Percentiles rank a stretch among this genome's conserved stretches.
Conservation (phyloP, 2,797 vertebrate species). For the Chromis chromis region DNA sequence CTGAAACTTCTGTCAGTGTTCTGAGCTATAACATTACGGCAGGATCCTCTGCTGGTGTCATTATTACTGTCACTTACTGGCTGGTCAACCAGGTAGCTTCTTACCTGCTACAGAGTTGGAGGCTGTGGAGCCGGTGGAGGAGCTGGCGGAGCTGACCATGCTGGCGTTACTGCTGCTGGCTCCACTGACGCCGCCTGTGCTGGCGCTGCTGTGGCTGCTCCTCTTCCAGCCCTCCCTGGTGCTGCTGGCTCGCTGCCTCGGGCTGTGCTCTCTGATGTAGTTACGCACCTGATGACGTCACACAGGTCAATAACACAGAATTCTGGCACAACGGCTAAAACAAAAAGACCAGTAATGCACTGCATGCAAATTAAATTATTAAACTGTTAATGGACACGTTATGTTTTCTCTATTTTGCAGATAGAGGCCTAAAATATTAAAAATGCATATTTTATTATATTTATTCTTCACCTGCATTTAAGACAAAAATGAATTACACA, state of each 20-base stretch:
- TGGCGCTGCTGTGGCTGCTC: slow-evolving; percentile 92
- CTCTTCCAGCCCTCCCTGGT: slow-evolving; percentile 94
- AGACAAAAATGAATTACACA: background rate
- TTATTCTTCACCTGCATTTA: background rate
- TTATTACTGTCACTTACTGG: too few relatives aligned
- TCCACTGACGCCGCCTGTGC: slow-evolving; percentile 91
- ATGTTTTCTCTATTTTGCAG: background rate
- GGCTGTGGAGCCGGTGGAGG: slow-evolving; percentile 90
- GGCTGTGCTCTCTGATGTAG: slow-evolving; percentile 96
- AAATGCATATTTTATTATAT: background rate
- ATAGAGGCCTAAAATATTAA: background rate
- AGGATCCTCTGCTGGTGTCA: too few relatives aligned
- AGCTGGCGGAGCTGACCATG: slow-evolving; percentile 95
- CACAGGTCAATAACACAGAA: background rate
- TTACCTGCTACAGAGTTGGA: slow-evolving; percentile 85
- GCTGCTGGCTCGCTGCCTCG: slow-evolving; percentile 88
- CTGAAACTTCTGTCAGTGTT: background rate
- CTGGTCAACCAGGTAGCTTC: background rate
- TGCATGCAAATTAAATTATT: too few relatives aligned
- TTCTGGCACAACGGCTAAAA: background rate
- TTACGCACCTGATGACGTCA: slow-evolving; percentile 88
- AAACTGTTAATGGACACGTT: too few relatives aligned
- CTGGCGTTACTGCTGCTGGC: slow-evolving; percentile 95
- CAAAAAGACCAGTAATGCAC: background rate
- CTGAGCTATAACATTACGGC: too few relatives aligned